Percentiles rank a stretch among this genome's conserved stretches.
These are phyloP conservation scores for Dyspetes luteomarginatus DNA, from an alignment of 2,888 invertebrate genomes.

Conservation along the genomic window DNA sequence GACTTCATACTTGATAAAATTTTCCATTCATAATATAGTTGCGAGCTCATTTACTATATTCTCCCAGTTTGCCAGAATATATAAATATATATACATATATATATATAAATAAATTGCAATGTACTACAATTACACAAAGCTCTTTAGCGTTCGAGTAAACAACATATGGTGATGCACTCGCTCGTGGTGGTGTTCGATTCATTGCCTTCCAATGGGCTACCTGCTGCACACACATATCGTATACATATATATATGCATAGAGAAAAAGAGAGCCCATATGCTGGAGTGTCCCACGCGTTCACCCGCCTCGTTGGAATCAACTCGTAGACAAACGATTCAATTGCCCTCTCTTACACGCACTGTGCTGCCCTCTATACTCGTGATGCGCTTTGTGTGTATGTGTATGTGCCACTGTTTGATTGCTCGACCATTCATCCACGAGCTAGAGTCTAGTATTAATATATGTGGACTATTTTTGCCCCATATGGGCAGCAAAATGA, in stretches of 20 bases:
- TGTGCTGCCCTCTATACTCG: conserved; percentile 57
- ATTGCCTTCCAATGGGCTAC: conserved; percentile 75
- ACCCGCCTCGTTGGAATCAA: conserved; percentile 39
- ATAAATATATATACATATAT: neutral
- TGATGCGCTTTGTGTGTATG: conserved; percentile 34
- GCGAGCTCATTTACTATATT: neutral
- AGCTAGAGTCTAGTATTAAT: neutral
- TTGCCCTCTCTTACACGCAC: conserved; percentile 60
- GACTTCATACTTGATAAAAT: conserved; percentile 1
- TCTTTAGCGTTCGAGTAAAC: conserved; percentile 74
- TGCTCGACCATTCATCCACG: conserved; percentile 10
- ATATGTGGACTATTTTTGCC: neutral
- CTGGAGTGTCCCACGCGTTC: conserved; percentile 73
- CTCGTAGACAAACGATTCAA: conserved; percentile 68
- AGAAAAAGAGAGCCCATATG: neutral
- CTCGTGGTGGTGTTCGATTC: conserved; percentile 70
- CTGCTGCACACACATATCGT: conserved; percentile 65
- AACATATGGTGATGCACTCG: conserved; percentile 74
- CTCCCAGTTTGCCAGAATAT: neutral
- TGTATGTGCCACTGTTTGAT: conserved; percentile 17
- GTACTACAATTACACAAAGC: conserved; percentile 69
- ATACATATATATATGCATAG: too few species aligned
- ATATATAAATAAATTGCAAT: neutral
- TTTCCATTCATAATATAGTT: conserved; percentile 7
- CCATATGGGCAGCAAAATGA: conserved; percentile 47